Percentiles rank a stretch among this genome's conserved stretches.
phyloP scores from a whole-genome alignment of 2,113 vertebrate genomes.

The Lepus americanus region DNA sequence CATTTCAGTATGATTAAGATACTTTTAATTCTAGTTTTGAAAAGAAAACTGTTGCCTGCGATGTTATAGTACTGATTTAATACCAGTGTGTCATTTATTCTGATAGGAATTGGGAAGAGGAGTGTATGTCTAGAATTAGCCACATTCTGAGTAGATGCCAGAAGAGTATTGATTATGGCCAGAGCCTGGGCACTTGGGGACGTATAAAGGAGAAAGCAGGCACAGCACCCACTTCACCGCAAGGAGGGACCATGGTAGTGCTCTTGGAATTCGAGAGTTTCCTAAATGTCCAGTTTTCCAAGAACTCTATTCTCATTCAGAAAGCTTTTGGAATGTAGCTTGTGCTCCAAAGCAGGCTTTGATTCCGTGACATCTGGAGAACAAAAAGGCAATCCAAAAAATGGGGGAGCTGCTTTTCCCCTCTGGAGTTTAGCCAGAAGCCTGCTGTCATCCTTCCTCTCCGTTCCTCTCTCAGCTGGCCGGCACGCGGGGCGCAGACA shows the following conservation, averaged over 20 bases:
- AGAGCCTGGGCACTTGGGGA: background rate
- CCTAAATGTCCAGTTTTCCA: constrained; percentile 10
- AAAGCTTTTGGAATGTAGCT: constrained; percentile 21
- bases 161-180: background rate
- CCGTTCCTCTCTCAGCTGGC: background rate
- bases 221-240: background rate
- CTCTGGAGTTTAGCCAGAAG: constrained; percentile 12
- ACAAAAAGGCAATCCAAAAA: constrained; percentile 22
- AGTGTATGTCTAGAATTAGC: background rate
- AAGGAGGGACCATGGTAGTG: background rate
- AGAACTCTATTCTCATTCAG: constrained; percentile 47
- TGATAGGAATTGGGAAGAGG: background rate
- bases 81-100: background rate
- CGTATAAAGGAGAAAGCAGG: background rate
- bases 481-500: background rate
- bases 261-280: constrained; percentile 28
- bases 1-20: constrained; percentile 61
- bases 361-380: background rate
- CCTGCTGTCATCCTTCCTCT: background rate
- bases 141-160: background rate
- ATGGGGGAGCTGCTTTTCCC: background rate
- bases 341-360: constrained; percentile 41
- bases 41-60: constrained; percentile 25
- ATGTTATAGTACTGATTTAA: background rate
- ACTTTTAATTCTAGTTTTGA: constrained; percentile 58